Percentiles rank a stretch among this genome's conserved stretches.
These are phyloP conservation scores for Uria aalge DNA, from an alignment of 2,113 vertebrate species.

Conservation along the genomic window DNA sequence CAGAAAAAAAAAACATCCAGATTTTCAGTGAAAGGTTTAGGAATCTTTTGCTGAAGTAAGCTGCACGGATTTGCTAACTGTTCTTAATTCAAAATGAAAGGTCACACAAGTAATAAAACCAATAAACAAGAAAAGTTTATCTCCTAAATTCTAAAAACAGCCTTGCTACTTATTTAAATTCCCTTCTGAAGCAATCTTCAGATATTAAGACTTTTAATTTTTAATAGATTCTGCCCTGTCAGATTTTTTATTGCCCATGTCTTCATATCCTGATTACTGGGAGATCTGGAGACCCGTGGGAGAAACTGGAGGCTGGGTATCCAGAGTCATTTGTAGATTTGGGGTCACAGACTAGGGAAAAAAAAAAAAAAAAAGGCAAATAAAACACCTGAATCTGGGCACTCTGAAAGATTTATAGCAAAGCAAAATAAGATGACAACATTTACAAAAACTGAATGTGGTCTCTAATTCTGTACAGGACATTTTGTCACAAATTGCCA, in stretches of 20 bases:
- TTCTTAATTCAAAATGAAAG: constrained; percentile 15
- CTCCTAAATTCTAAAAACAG: not conserved
- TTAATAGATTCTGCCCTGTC: not conserved
- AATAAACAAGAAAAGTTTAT: constrained; percentile 4
- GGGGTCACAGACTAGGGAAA: not conserved
- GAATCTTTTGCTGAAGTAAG: not conserved
- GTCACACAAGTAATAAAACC: not conserved
- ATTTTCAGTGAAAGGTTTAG: not conserved
- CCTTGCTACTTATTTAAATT: not conserved
- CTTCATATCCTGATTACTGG: not conserved
- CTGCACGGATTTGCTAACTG: not conserved
- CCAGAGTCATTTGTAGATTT: not conserved
- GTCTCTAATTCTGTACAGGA: not conserved
- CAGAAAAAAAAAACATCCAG: not conserved
- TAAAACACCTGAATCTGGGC: not conserved
- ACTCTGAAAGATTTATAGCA: not conserved
- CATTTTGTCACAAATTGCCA: not conserved
- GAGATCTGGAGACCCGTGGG: not conserved
- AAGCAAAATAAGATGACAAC: not conserved
- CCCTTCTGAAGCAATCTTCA: not conserved
- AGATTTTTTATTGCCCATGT: not conserved
- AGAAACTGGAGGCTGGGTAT: not conserved
- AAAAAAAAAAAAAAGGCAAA: too few relatives aligned
- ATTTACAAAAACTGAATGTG: not conserved
- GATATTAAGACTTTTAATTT: not conserved